Conservation (phyloP, 2,113 vertebrate species). For the Leucoraja erinaceus region DNA sequence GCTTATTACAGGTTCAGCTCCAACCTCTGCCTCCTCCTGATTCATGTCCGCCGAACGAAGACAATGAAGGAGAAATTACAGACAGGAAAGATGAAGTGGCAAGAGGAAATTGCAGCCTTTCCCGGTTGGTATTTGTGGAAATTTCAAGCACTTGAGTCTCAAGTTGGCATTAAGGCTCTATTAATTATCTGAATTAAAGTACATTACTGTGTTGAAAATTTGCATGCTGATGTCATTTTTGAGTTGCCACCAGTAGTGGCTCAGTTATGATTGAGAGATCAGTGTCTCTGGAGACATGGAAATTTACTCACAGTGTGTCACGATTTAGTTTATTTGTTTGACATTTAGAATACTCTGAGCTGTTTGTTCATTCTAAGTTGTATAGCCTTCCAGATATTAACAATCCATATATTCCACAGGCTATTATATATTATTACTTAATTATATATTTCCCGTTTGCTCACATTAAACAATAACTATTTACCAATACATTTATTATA, state of each 20-base stretch:
- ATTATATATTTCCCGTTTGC: too few species aligned
- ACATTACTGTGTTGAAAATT: neutral
- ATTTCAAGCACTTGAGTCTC: neutral
- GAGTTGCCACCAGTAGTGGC: neutral
- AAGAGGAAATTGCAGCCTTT: neutral
- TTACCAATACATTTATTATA: too few species aligned
- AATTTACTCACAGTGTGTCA: neutral
- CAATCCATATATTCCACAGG: too few species aligned
- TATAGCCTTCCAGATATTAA: too few species aligned
- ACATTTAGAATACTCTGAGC: too few species aligned
- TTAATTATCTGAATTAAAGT: neutral
- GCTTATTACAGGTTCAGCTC: conserved; percentile 54
- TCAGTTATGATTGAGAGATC: neutral
- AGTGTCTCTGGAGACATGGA: neutral
- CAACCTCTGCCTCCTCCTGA: neutral
- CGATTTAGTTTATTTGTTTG: too few species aligned
- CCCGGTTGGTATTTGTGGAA: neutral
- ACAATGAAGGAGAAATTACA: neutral
- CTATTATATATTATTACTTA: too few species aligned
- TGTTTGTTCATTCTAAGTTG: too few species aligned
- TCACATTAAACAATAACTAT: too few species aligned
- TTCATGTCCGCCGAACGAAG: neutral
- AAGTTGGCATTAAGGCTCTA: neutral
- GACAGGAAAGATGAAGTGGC: neutral
- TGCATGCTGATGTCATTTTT: neutral